Percentiles rank a stretch among this genome's conserved stretches.
phyloP scores from a whole-genome alignment of 1,140 invertebrate species.

The Saxidomus purpurata region DNA sequence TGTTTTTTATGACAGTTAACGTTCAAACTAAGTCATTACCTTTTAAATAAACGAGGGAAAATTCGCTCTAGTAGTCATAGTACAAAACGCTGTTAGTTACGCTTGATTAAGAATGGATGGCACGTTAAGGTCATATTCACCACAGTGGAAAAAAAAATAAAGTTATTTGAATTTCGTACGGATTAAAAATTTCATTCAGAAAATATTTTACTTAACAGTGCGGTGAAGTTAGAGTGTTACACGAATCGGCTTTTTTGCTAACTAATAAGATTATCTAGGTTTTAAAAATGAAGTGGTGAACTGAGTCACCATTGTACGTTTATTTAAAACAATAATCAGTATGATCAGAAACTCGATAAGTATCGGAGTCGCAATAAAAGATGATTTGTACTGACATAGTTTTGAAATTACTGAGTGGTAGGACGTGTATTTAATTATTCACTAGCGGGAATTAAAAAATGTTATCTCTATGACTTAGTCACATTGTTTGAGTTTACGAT shows the following conservation, averaged over 20 bases:
- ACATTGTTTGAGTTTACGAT: neutral
- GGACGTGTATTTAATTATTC: too few species aligned
- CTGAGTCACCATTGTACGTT: neutral
- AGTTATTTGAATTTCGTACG: neutral
- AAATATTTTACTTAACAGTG: neutral
- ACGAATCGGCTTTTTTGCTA: neutral
- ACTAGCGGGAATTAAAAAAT: constrained; percentile 17
- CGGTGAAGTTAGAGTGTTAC: neutral
- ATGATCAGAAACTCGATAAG: neutral
- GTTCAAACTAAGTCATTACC: too few species aligned
- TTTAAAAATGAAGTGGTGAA: too few species aligned
- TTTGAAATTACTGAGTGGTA: neutral
- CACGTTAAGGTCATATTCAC: neutral
- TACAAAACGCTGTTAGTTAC: neutral
- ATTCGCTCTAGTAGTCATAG: neutral
- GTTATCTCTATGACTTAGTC: constrained; percentile 24
- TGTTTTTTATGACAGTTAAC: constrained; percentile 19
- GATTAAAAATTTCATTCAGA: constrained; percentile 20
- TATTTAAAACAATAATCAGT: neutral
- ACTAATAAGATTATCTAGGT: too few species aligned
- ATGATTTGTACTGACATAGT: neutral
- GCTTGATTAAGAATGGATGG: neutral
- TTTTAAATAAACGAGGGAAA: neutral
- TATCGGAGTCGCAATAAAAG: constrained; percentile 16
- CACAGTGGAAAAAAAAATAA: neutral